Evolutionary conservation across 2,888 invertebrate genomes (phyloP).

Genomic region (Eupithecia vulgata): DNA sequence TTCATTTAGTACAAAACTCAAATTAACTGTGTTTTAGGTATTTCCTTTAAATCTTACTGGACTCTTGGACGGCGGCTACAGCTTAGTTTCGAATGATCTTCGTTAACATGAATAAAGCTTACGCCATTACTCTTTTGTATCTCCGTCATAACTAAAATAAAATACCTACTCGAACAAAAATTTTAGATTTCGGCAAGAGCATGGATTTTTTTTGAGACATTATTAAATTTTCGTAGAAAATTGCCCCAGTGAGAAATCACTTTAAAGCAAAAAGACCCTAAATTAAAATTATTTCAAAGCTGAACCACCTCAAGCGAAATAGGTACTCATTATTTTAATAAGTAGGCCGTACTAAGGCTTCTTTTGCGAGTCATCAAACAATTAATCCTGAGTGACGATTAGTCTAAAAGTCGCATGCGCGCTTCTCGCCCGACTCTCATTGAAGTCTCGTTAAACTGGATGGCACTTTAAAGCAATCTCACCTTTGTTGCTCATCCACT

Average conservation of each 20-base stretch:
- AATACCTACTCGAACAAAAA: too few relatives aligned
- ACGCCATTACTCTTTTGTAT: neutral
- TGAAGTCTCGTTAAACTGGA: conserved; percentile 55
- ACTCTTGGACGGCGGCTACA: neutral
- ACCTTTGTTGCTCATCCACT: conserved; percentile 66
- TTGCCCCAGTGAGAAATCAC: too few relatives aligned
- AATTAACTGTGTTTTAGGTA: too few relatives aligned
- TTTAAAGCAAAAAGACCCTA: too few relatives aligned
- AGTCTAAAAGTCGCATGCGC: conserved; percentile 54
- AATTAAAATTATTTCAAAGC: too few relatives aligned
- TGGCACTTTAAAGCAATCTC: conserved; percentile 70
- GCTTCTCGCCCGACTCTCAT: conserved; percentile 19
- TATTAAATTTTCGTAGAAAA: too few relatives aligned
- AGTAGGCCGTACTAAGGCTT: conserved; percentile 36
- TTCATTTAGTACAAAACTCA: too few relatives aligned
- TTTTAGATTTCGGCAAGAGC: too few relatives aligned
- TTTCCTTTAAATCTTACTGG: neutral
- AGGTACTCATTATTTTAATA: conserved; percentile 38
- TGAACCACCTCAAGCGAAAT: conserved; percentile 24
- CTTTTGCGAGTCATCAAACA: conserved; percentile 49
- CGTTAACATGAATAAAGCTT: neutral
- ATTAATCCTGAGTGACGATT: conserved; percentile 59
- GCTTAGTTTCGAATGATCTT: neutral
- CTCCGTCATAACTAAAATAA: neutral
- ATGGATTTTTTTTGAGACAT: too few relatives aligned